Base-by-base conservation (phyloP, 2,113 vertebrate species). In the Petroica traversi region DNA sequence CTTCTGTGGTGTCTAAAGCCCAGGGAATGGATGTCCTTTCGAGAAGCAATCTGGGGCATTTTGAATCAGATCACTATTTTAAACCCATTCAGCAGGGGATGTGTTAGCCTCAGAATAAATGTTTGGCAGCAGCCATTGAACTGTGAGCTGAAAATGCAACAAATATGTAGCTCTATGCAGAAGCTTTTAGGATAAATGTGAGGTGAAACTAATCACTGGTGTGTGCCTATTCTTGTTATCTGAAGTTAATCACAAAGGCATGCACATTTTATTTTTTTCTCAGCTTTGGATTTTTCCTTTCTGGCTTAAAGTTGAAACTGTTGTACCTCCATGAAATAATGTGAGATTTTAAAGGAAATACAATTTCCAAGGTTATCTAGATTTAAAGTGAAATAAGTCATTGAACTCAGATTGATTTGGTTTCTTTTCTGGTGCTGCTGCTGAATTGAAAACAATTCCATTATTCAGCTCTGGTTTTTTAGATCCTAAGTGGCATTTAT, bases 91-190 rank as follows among this genome's bases (percentile, higher is more conserved):
- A 81, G 62, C 71, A 57, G 62, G 71, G 85, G 41, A 38, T 91
- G 11, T 78, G n/a, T 84, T 81, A 64, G n/a, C 80, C 52, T 87
- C 41, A 71, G 80, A 95, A 78, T 92, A 79, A 68, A 64, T 85
- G 92, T 89, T 88, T 93, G 81, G 78, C 78, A 86, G 72, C 63
- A 95, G 5, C 36, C 68, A 51, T 31, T 89, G 69, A 94, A 87
- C 69, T 83, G 54, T 80, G 67, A 95, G 88, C 58, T 90, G 90
- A 83, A 92, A 90, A 76, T 57, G 31, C 67, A 83, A 54, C 38
- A 79, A 93, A 88, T 71, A 43, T 1, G 5, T 68, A 81, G 77
- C 57, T 91, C 59, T 43, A 2, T 89, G 61, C 33, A 63, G 77
- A 84, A 94, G 61, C 79, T 80, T 80, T 78, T 58, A 34, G 55